Conservation (phyloP, 37 sponge, comb jelly and placozoan genomes). For the Mnemiopsis leidyi region DNA sequence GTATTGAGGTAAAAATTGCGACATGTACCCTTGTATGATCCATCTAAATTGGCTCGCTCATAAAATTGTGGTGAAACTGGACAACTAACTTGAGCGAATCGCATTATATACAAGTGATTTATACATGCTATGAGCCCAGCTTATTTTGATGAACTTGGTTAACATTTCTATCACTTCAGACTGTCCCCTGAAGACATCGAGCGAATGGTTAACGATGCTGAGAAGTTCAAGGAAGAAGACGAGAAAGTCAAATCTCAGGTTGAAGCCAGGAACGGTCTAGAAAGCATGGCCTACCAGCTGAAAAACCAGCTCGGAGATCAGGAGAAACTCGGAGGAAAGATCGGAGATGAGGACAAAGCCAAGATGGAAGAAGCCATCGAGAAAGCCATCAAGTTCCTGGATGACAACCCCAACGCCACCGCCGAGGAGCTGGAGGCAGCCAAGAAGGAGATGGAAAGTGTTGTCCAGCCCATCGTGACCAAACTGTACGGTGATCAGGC, state of each 20-base stretch:
- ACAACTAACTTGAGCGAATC: no score
- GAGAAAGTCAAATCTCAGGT: constrained; percentile 86
- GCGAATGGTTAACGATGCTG: constrained; percentile 94
- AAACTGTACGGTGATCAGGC: constrained; percentile 86
- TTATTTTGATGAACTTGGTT: no score
- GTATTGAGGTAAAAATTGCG: no score
- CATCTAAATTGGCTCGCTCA: no score
- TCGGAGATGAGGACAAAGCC: constrained; percentile 87
- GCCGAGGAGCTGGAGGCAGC: constrained; percentile 81
- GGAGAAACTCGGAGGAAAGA: constrained; percentile 92
- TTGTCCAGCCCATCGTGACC: constrained; percentile 90
- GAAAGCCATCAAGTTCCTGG: constrained; percentile 84
- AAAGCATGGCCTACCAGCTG: constrained; percentile 88
- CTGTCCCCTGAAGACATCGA: constrained; percentile 96
- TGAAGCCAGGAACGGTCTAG: constrained; percentile 88
- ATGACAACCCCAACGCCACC: constrained; percentile 80
- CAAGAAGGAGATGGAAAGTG: constrained; percentile 94
- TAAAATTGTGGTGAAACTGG: no score
- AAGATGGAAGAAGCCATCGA: constrained; percentile 82
- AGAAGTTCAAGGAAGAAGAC: constrained; percentile 98
- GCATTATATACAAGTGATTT: no score
- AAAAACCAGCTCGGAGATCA: constrained; percentile 91
- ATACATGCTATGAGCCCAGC: no score
- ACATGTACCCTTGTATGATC: no score
- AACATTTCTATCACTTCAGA: constrained; percentile 10